Conservation (phyloP, 2,113 vertebrate genomes). For the Gopherus flavomarginatus region DNA sequence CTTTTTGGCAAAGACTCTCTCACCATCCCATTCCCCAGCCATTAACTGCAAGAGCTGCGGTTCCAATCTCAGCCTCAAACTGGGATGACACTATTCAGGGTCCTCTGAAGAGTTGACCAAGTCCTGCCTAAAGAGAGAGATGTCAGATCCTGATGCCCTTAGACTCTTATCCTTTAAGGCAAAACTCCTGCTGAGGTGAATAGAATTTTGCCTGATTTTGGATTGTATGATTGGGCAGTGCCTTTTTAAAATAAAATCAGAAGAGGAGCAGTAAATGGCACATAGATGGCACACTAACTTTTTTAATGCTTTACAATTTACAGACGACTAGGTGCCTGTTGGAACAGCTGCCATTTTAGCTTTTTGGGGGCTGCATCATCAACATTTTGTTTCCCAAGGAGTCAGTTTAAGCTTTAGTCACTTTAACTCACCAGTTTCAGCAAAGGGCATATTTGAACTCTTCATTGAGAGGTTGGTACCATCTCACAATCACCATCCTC, state of each 20-base stretch:
- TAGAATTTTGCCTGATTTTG: not conserved
- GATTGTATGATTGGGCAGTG: not conserved
- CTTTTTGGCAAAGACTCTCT: not conserved
- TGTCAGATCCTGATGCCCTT: not conserved
- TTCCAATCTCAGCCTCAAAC: not conserved
- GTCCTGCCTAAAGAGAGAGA: not conserved
- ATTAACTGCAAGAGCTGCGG: not conserved
- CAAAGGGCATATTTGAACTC: constrained; percentile 35
- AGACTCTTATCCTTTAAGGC: not conserved
- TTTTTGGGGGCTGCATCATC: not conserved
- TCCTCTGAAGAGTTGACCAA: not conserved
- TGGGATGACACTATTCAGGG: not conserved
- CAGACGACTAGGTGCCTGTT: not conserved
- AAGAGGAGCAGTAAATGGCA: not conserved
- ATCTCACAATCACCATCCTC: constrained; percentile 13
- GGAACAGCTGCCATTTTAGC: not conserved
- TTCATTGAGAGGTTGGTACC: not conserved
- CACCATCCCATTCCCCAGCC: not conserved
- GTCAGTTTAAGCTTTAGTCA: not conserved
- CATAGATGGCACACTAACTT: not conserved
- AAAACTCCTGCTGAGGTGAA: not conserved
- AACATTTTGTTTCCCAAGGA: not conserved
- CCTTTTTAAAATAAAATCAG: not conserved
- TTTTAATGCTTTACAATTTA: not conserved
- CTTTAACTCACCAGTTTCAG: not conserved